Conservation (phyloP, 2,888 invertebrate species). For the Lasioglossum vierecki region DNA sequence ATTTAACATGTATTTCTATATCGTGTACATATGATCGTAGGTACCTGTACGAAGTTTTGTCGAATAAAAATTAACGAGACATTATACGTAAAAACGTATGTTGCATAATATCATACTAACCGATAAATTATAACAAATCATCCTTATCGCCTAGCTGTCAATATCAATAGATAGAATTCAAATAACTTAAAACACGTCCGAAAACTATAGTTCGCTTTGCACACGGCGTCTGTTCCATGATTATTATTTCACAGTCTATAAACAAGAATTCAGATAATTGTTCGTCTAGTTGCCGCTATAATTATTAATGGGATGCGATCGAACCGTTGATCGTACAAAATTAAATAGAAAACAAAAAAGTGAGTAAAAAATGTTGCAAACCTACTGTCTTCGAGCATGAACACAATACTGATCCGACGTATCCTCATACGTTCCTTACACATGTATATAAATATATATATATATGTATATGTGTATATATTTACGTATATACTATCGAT, state of each 20-base stretch:
- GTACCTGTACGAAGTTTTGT: conserved; percentile 57
- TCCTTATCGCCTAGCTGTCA: conserved; percentile 27
- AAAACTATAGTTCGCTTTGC: neutral
- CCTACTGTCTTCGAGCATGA: conserved; percentile 44
- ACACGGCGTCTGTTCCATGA: neutral
- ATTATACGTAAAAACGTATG: conserved; percentile 49
- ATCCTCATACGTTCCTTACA: conserved; percentile 40
- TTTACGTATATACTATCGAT: conserved; percentile 47
- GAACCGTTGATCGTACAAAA: conserved; percentile 28
- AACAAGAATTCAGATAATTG: conserved; percentile 35
- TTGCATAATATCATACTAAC: conserved; percentile 37
- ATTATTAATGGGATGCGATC: conserved; percentile 21
- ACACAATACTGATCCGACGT: conserved; percentile 59
- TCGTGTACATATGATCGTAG: conserved; percentile 65
- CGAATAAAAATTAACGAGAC: conserved; percentile 67
- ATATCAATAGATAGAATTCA: neutral
- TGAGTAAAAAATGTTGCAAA: conserved; percentile 40
- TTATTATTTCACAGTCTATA: conserved; percentile 13
- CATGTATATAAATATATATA: conserved; percentile 49
- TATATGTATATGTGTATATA: conserved; percentile 42
- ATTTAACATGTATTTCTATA: conserved; percentile 56
- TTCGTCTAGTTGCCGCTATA: conserved; percentile 7
- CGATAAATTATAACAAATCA: conserved; percentile 49
- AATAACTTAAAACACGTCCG: conserved; percentile 7
- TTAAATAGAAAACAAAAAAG: conserved; percentile 43